Conservation (phyloP, 2,113 vertebrate species). For the Ctenomys sociabilis region DNA sequence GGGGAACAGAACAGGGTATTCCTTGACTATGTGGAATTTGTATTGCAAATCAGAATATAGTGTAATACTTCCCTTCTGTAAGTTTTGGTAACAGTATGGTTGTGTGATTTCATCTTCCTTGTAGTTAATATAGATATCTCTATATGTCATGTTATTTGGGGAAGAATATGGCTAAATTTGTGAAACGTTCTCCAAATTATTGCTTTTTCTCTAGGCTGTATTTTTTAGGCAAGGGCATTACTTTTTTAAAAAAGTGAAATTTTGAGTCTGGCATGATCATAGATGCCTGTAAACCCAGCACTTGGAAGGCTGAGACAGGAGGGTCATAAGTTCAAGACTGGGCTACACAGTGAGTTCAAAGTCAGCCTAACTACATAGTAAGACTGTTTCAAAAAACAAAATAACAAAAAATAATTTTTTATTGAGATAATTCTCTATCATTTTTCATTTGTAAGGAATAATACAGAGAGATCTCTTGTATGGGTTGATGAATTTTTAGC, state of each 20-base stretch:
- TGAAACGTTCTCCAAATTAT: background rate
- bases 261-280: background rate
- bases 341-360: background rate
- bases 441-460: background rate
- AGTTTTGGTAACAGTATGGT: background rate
- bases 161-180: constrained; percentile 17
- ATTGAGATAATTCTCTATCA: background rate
- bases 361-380: background rate
- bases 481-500: background rate
- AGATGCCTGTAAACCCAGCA: background rate
- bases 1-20: background rate
- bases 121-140: background rate
- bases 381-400: background rate
- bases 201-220: background rate
- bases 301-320: background rate
- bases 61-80: background rate
- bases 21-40: background rate
- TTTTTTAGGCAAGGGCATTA: background rate
- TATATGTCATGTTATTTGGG: background rate
- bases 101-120: background rate
- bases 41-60: background rate
- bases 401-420: background rate
- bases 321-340: background rate
- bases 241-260: background rate
- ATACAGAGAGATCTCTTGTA: background rate